Evolutionary conservation across 2,888 invertebrate species (phyloP).

Genomic region (Alsophila aescularia): DNA sequence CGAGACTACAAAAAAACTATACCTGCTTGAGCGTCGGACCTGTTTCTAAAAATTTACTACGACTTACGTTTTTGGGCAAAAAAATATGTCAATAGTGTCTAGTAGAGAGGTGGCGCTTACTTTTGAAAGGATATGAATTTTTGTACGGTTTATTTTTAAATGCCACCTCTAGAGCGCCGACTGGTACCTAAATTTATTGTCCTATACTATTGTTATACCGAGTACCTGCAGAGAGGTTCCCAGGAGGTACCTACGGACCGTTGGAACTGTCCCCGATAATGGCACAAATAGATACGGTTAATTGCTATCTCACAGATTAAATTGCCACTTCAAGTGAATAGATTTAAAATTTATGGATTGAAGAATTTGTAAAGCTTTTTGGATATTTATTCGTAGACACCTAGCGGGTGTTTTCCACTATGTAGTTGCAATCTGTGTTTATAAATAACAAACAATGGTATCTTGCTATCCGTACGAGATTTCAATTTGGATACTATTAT

Average conservation of each 20-base stretch:
- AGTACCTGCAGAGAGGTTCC: conserved; percentile 29
- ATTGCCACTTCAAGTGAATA: conserved; percentile 23
- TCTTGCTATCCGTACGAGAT: no score
- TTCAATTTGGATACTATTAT: no score
- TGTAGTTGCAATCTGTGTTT: no score
- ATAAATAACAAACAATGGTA: no score
- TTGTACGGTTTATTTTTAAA: conserved; percentile 51
- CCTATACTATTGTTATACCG: conserved; percentile 5
- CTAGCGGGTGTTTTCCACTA: background rate
- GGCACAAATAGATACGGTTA: conserved; percentile 44
- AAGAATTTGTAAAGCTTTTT: background rate
- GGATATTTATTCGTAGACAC: background rate
- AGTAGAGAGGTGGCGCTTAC: conserved; percentile 71
- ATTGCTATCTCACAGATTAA: conserved; percentile 43
- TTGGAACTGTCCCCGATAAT: conserved; percentile 49
- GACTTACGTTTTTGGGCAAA: conserved; percentile 58
- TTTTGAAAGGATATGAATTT: conserved; percentile 53
- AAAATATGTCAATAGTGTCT: conserved; percentile 62
- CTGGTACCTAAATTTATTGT: conserved; percentile 44
- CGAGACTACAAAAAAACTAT: conserved; percentile 51
- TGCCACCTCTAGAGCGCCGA: conserved; percentile 49
- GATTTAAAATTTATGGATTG: conserved; percentile 11
- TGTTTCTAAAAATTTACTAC: conserved; percentile 68
- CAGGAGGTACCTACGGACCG: conserved; percentile 10
- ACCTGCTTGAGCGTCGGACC: conserved; percentile 66